Percentiles rank a stretch among this genome's conserved stretches.
Evolutionary conservation across 2,797 vertebrate species (phyloP).

Genomic region (Fratercula arctica): DNA sequence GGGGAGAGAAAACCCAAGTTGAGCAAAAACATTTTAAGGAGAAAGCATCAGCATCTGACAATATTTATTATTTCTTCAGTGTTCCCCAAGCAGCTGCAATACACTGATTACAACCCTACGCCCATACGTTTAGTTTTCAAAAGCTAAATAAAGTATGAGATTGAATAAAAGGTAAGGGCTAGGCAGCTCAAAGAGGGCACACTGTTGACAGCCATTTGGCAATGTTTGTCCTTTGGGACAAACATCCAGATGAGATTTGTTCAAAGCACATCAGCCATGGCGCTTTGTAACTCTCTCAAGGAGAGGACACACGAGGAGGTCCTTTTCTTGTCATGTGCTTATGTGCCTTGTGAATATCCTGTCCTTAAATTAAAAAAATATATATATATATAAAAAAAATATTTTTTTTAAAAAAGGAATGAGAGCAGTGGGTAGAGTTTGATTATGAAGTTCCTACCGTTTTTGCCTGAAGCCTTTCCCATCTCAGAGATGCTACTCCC

Average conservation of each 20-base stretch:
- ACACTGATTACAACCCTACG: neutral
- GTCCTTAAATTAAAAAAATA: neutral
- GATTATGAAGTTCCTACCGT: neutral
- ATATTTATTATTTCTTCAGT: constrained; percentile 5
- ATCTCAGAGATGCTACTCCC: neutral
- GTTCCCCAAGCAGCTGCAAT: neutral
- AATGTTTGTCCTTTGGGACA: neutral
- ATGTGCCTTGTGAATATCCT: neutral
- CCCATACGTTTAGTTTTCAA: neutral
- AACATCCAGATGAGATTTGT: neutral
- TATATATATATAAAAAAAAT: fast-evolving
- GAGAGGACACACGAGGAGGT: neutral
- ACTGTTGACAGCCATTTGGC: neutral
- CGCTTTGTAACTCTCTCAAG: neutral
- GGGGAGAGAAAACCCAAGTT: neutral
- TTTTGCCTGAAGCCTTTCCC: neutral
- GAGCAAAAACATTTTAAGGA: constrained; percentile 49
- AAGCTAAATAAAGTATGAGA: neutral
- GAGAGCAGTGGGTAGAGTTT: neutral
- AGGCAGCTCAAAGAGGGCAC: neutral
- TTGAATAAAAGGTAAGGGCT: neutral
- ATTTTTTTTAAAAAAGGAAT: neutral
- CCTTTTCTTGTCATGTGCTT: neutral
- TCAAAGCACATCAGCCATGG: neutral
- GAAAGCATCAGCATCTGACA: constrained; percentile 2